Evolutionary conservation across 2,113 vertebrate genomes (phyloP).

Genomic region (Emydocephalus ijimae): DNA sequence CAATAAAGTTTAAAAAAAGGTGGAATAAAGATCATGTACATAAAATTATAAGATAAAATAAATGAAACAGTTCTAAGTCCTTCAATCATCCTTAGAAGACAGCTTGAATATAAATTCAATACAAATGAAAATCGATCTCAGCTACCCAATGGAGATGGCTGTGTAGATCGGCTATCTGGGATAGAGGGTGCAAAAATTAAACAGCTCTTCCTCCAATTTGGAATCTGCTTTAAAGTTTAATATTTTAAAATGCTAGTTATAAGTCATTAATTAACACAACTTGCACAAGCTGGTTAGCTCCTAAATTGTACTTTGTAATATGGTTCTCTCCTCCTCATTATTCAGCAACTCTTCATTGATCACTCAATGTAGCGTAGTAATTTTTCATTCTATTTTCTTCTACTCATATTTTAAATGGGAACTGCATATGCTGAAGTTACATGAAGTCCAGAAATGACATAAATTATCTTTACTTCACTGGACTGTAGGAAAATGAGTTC

Average conservation of each 20-base stretch:
- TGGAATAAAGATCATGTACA: background rate
- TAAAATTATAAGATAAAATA: background rate
- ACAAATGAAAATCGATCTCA: background rate
- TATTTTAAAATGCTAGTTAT: background rate
- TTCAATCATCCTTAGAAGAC: background rate
- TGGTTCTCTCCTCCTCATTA: conserved; percentile 2
- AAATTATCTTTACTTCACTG: background rate
- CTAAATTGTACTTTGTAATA: conserved; percentile 15
- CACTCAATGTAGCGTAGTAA: conserved; percentile 1
- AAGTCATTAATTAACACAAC: background rate
- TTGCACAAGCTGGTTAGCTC: background rate
- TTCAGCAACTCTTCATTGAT: conserved; percentile 20
- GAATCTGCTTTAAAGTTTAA: conserved; percentile 7
- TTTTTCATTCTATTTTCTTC: background rate
- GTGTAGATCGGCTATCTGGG: background rate
- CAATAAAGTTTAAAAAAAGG: background rate
- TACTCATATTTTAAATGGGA: conserved; percentile 4
- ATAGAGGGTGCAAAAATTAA: too few relatives aligned
- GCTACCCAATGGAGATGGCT: background rate
- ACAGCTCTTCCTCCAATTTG: background rate
- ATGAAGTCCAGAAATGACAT: background rate
- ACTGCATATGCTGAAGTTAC: background rate
- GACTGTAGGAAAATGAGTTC: background rate
- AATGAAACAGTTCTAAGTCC: background rate
- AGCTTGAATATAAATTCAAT: background rate